These are phyloP conservation scores for Forpus xanthops DNA, from an alignment of 2,797 vertebrate species.

Conservation along the genomic window DNA sequence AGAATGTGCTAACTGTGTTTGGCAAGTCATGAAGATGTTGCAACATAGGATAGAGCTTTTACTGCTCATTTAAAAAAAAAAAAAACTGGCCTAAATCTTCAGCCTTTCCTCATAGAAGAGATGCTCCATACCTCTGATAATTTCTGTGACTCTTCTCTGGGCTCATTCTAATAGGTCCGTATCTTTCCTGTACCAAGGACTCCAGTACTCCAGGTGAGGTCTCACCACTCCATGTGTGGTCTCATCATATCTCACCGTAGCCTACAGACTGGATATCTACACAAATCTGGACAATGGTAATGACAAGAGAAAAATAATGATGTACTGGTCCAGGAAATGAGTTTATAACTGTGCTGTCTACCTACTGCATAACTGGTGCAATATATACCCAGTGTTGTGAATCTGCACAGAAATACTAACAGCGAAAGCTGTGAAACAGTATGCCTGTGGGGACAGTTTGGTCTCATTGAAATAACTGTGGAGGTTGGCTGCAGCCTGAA, in stretches of 20 bases:
- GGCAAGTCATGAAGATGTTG: background rate
- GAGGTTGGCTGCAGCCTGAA: background rate
- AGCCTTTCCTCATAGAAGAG: background rate
- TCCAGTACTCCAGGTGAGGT: background rate
- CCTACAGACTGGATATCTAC: background rate
- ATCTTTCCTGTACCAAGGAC: background rate
- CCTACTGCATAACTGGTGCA: accelerated
- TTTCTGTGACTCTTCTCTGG: background rate
- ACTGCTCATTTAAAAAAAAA: background rate
- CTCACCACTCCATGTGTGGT: background rate
- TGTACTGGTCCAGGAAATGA: background rate
- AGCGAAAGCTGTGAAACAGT: background rate
- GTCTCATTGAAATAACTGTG: background rate
- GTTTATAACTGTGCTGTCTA: background rate
- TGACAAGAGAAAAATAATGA: background rate
- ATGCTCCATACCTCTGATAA: background rate
- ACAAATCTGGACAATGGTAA: background rate
- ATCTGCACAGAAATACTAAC: background rate
- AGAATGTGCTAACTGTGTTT: background rate
- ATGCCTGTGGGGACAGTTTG: background rate
- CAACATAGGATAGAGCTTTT: background rate
- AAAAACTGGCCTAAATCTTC: background rate
- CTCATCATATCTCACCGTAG: background rate
- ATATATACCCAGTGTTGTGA: background rate
- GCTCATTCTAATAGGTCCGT: background rate